A percentile compares a stretch with the other conserved stretches of the same genome.
Conservation (phyloP, 2,888 invertebrate species). For the Diaprepes abbreviatus region DNA sequence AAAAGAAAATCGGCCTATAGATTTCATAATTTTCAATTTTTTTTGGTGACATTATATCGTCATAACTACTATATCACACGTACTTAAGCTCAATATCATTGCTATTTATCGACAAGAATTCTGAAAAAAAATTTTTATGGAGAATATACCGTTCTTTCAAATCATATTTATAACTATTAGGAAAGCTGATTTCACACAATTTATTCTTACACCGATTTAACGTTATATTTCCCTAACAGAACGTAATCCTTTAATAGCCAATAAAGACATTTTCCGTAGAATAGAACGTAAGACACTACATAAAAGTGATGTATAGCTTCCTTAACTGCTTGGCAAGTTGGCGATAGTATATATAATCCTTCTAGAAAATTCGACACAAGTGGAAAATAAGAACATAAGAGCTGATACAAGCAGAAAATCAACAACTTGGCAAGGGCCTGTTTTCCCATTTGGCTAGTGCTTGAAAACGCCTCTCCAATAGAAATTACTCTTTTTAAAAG, state of each 20-base stretch:
- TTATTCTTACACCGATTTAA: neutral
- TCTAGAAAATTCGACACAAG: neutral
- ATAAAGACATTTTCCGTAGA: neutral
- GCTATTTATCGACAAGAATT: no score
- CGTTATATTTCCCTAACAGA: neutral
- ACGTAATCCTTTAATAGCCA: neutral
- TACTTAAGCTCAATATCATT: no score
- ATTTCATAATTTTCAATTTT: no score
- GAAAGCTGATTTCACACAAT: no score
- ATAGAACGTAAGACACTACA: neutral
- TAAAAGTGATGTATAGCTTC: constrained; percentile 3
- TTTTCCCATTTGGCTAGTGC: no score
- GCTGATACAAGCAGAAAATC: constrained; percentile 12
- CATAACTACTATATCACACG: no score
- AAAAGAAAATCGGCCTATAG: no score
- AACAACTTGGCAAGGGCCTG: neutral
- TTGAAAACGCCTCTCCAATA: neutral
- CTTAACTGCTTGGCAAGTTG: constrained; percentile 1
- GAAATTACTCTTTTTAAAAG: constrained; percentile 4
- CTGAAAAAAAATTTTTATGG: no score
- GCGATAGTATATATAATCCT: constrained; percentile 6
- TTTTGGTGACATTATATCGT: no score
- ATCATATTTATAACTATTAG: no score
- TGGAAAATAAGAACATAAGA: neutral
- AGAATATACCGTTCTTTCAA: no score